phyloP scores from a whole-genome alignment of 2,797 vertebrate species.

The Erithacus rubecula region DNA sequence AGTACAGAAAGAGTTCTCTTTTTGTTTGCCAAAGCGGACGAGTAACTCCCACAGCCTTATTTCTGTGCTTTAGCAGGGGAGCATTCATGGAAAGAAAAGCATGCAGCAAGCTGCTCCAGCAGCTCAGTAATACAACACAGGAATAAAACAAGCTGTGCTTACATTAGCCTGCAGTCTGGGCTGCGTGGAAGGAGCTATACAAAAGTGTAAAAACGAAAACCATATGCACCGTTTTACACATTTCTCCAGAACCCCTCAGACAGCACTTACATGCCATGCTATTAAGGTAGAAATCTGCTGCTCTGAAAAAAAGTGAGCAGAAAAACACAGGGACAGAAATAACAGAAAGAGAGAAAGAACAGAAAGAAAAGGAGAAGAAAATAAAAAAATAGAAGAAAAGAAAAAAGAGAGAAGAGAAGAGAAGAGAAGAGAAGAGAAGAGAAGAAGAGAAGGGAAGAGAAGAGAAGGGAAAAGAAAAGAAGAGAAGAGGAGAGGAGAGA shows the following conservation, averaged over 20 bases:
- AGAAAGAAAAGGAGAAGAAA: background rate
- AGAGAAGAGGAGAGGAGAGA: no score
- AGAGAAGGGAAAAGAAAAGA: no score
- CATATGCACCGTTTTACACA: conserved; percentile 55
- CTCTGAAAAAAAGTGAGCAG: background rate
- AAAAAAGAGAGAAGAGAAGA: no score
- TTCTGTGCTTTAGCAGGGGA: conserved; percentile 44
- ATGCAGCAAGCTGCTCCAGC: conserved; percentile 2
- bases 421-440: no score
- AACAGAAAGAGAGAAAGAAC: background rate
- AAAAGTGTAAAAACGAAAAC: conserved; percentile 69
- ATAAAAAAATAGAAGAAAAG: no score
- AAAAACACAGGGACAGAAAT: conserved; percentile 13
- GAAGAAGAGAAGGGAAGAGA: no score
- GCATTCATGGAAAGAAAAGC: conserved; percentile 55
- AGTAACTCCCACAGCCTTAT: background rate
- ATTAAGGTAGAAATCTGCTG: conserved; percentile 50
- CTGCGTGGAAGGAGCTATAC: conserved; percentile 54
- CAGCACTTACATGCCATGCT: conserved; percentile 48
- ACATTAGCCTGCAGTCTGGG: conserved; percentile 63
- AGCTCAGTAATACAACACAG: conserved; percentile 58
- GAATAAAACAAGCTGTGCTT: conserved; percentile 70
- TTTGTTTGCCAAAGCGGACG: conserved; percentile 17
- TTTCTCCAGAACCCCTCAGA: conserved; percentile 49
- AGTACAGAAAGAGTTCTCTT: background rate